Conservation (phyloP, 2,113 vertebrate genomes). For the Tetrax tetrax region DNA sequence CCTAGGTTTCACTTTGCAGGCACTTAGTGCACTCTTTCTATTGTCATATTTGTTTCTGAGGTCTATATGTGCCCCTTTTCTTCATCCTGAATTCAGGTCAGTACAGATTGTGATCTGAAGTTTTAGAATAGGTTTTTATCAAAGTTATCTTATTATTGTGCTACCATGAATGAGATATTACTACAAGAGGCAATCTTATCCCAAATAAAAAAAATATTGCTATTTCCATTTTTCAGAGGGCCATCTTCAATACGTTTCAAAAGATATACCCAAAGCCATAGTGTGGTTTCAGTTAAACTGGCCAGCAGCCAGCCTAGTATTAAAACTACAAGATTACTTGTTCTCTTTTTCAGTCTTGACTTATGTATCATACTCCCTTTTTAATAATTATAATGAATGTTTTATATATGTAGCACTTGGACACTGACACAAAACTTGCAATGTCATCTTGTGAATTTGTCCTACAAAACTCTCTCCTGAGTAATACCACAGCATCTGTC, state of each 20-base stretch:
- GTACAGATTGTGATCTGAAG: not conserved
- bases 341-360: not conserved
- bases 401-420: too few relatives aligned
- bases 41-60: not conserved
- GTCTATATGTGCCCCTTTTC: not conserved
- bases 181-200: not conserved
- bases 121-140: not conserved
- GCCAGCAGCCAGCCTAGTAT: not conserved
- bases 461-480: not conserved
- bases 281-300: not conserved
- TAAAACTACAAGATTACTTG: not conserved
- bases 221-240: not conserved
- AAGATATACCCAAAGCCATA: not conserved
- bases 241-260: not conserved
- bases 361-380: fast-evolving
- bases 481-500: not conserved
- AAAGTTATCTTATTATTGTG: not conserved
- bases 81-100: not conserved
- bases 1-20: not conserved
- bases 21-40: not conserved
- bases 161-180: not conserved
- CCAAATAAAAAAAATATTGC: not conserved
- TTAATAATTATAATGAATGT: not conserved
- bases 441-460: not conserved
- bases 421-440: not conserved